Percentiles rank a stretch among this genome's conserved stretches.
Conservation (phyloP, 2,797 vertebrate species). For the Rhinichthys osculus region DNA sequence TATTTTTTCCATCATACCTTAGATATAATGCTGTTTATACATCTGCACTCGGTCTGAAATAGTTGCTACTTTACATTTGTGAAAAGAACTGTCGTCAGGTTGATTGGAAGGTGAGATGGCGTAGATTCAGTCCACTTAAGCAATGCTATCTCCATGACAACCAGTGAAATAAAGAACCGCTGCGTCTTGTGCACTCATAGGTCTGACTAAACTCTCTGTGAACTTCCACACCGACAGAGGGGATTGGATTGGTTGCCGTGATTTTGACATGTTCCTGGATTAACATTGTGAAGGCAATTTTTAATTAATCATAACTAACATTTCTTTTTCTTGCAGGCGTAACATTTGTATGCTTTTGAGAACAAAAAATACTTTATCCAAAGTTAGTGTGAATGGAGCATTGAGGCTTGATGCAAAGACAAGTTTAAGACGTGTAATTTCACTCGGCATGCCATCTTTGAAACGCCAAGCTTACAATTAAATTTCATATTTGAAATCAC, state of each 20-base stretch:
- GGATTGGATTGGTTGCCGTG: neutral
- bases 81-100: conserved; percentile 40
- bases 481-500: too few relatives aligned
- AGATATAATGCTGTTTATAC: neutral
- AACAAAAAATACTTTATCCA: too few relatives aligned
- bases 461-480: too few relatives aligned
- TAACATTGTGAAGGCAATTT: neutral
- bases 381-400: too few relatives aligned
- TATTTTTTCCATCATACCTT: neutral
- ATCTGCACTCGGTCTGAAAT: neutral
- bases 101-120: conserved; percentile 50
- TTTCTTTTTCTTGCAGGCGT: neutral
- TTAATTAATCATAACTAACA: neutral
- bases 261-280: neutral
- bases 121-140: conserved; percentile 67
- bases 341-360: neutral
- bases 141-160: conserved; percentile 81
- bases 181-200: conserved; percentile 57
- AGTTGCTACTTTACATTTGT: conserved; percentile 8
- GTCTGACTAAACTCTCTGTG: neutral
- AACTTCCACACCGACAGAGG: neutral
- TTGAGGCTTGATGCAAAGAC: too few relatives aligned
- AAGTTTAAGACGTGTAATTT: too few relatives aligned
- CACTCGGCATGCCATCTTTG: too few relatives aligned
- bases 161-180: conserved; percentile 68